These are phyloP conservation scores for Saxidomus purpurata DNA, from an alignment of 1,140 invertebrate genomes.

Conservation along the genomic window DNA sequence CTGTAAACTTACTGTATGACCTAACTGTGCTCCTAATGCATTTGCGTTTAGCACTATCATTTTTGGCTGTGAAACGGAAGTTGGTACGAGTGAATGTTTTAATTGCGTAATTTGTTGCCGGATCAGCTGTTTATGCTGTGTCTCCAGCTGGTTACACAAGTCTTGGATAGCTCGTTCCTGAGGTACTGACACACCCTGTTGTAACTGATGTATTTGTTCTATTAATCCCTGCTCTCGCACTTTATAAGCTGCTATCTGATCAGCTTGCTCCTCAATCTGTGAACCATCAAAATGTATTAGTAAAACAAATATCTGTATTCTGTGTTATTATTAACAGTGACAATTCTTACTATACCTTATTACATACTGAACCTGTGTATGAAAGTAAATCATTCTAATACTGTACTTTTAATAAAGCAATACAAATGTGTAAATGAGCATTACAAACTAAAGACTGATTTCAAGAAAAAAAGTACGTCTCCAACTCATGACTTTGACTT, in stretches of 20 bases:
- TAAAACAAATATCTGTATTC: background rate
- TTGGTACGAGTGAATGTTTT: constrained; percentile 45
- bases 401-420: no score
- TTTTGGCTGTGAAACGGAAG: background rate
- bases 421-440: no score
- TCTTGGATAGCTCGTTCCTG: constrained; percentile 73
- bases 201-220: constrained; percentile 73
- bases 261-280: constrained; percentile 80
- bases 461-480: no score
- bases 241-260: constrained; percentile 74
- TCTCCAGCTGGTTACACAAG: constrained; percentile 74
- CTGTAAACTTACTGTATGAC: constrained; percentile 20
- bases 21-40: background rate
- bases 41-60: constrained; percentile 22
- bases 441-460: no score
- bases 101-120: constrained; percentile 78
- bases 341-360: no score
- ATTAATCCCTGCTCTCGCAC: constrained; percentile 78
- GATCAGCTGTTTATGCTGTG: constrained; percentile 78
- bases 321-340: no score
- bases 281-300: constrained; percentile 16
- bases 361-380: no score
- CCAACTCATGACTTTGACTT: no score
- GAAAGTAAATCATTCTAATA: no score
- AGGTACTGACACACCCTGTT: background rate